Evolutionary conservation across 1,140 invertebrate genomes (phyloP).

Genomic region (Galleria mellonella): DNA sequence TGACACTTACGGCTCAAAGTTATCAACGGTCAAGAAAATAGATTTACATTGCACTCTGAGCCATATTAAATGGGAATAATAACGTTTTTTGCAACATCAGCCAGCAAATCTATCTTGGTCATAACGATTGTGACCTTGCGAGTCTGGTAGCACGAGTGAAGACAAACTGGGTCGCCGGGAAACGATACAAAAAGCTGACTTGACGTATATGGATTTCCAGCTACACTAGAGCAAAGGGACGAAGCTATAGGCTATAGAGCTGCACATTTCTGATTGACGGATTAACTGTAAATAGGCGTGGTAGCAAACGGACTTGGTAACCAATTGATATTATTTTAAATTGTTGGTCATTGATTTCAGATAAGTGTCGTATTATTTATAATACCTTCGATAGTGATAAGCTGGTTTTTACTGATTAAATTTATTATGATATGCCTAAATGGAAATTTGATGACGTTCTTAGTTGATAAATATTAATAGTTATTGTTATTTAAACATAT

Average conservation of each 20-base stretch:
- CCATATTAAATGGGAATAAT: constrained; percentile 10
- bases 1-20: constrained; percentile 8
- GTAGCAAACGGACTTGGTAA: constrained; percentile 12
- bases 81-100: constrained; percentile 23
- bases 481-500: too few relatives aligned
- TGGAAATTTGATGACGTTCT: too few relatives aligned
- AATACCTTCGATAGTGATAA: too few relatives aligned
- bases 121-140: constrained; percentile 47
- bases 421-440: too few relatives aligned
- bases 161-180: constrained; percentile 45
- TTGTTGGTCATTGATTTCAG: constrained; percentile 20
- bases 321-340: constrained; percentile 21
- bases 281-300: constrained; percentile 47
- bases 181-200: constrained; percentile 54
- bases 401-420: too few relatives aligned
- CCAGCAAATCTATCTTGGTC: constrained; percentile 22
- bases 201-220: constrained; percentile 45
- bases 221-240: constrained; percentile 20
- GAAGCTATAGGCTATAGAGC: constrained; percentile 37
- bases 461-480: too few relatives aligned
- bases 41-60: constrained; percentile 2
- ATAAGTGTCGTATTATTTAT: constrained; percentile 3
- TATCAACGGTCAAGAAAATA: background rate
- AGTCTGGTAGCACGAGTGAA: constrained; percentile 24
- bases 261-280: constrained; percentile 41